These are phyloP conservation scores for Forpus xanthops DNA, from an alignment of 2,797 vertebrate genomes.

Conservation along the genomic window DNA sequence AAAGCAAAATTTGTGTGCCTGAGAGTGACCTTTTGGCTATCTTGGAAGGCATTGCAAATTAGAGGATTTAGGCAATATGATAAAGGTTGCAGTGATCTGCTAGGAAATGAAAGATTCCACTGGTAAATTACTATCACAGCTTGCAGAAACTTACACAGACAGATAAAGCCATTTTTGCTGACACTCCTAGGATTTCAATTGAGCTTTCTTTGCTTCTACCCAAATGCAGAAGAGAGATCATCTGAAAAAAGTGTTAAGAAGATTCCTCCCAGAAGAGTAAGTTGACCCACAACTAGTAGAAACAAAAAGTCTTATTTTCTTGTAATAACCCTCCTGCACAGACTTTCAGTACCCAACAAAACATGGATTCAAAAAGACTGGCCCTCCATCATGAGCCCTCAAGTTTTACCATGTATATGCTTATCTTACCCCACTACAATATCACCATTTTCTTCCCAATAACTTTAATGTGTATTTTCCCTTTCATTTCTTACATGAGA, in stretches of 20 bases:
- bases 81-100: background rate
- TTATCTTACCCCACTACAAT: background rate
- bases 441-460: background rate
- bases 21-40: background rate
- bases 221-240: background rate
- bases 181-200: background rate
- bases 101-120: background rate
- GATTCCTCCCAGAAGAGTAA: background rate
- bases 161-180: background rate
- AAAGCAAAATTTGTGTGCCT: background rate
- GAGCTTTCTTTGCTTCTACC: background rate
- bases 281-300: background rate
- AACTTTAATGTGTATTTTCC: background rate
- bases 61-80: background rate
- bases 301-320: background rate
- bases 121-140: background rate
- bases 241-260: background rate
- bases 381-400: background rate
- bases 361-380: background rate
- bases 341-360: background rate
- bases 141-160: background rate
- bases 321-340: background rate
- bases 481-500: background rate
- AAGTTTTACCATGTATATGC: background rate
- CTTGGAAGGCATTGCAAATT: background rate